phyloP scores from a whole-genome alignment of 2,797 vertebrate genomes.

The Brotogeris chrysoptera region DNA sequence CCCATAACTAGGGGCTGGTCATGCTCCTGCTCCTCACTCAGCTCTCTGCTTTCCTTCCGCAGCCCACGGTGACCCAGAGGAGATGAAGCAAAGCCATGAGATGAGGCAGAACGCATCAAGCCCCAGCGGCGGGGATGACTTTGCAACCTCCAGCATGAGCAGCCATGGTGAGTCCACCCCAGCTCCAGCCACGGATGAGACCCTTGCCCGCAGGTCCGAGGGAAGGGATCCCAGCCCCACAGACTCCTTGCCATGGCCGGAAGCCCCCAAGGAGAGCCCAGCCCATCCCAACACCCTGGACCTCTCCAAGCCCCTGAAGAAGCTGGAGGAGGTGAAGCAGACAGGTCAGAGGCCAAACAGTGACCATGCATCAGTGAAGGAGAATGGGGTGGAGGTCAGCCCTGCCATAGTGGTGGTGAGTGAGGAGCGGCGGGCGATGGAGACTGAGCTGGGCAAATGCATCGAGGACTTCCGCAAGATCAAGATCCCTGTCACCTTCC shows the following conservation, averaged over 20 bases:
- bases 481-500: constrained; percentile 83
- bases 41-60: background rate
- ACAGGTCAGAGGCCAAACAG: constrained; percentile 67
- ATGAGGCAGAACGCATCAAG: rapidly evolving
- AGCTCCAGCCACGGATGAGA: background rate
- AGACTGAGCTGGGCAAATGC: constrained; percentile 88
- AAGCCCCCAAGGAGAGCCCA: constrained; percentile 5
- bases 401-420: rapidly evolving
- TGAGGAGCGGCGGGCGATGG: constrained; percentile 81
- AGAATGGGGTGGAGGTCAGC: constrained; percentile 74
- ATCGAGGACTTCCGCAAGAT: constrained; percentile 90
- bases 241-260: background rate
- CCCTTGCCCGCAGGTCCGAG: background rate
- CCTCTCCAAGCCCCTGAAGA: constrained; percentile 44
- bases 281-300: constrained; percentile 33
- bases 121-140: background rate
- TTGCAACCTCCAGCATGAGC: background rate
- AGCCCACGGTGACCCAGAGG: background rate
- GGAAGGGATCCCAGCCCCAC: background rate
- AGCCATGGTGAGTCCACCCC: background rate
- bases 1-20: no score
- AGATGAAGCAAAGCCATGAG: background rate
- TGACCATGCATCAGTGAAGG: background rate
- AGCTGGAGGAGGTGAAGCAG: constrained; percentile 27
- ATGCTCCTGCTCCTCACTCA: background rate